These are phyloP conservation scores for Anastatus disparis DNA, from an alignment of 1,140 invertebrate species.

Conservation along the genomic window DNA sequence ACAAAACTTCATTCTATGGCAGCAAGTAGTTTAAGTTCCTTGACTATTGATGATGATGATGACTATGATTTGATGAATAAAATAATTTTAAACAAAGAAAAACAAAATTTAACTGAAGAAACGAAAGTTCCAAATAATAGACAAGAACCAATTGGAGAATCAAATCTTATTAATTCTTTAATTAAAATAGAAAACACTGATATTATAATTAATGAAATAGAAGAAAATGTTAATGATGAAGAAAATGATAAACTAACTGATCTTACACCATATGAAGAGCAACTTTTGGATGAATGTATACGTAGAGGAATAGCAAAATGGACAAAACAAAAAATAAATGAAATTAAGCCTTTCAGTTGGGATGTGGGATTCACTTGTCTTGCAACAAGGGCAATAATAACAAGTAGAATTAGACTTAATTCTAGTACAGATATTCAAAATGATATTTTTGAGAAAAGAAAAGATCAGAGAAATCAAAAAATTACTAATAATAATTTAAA, in stretches of 20 bases:
- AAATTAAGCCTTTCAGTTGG: conserved; percentile 38
- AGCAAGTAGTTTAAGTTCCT: conserved; percentile 81
- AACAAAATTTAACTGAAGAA: conserved; percentile 4
- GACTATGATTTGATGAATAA: conserved; percentile 30
- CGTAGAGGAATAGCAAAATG: conserved; percentile 78
- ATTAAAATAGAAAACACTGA: conserved; percentile 38
- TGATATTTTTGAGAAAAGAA: not conserved
- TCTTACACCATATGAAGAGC: conserved; percentile 71
- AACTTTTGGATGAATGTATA: conserved; percentile 82
- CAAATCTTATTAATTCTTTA: not conserved
- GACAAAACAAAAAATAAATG: conserved; percentile 25
- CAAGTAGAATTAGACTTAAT: conserved; percentile 16
- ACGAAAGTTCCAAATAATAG: not conserved
- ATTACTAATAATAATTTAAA: conserved; percentile 4
- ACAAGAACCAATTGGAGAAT: not conserved
- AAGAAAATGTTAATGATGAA: conserved; percentile 18
- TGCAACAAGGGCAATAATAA: conserved; percentile 24
- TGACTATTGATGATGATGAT: conserved; percentile 75
- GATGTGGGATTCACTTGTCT: conserved; percentile 30
- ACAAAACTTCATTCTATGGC: conserved; percentile 76
- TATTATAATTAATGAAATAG: not conserved
- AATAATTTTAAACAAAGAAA: conserved; percentile 33
- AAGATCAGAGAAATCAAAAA: not conserved
- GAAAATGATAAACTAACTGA: conserved; percentile 27
- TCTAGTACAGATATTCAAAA: conserved; percentile 1